A percentile compares a stretch with the other conserved stretches of the same genome.
These are phyloP conservation scores for Allacma fusca DNA, from an alignment of 2,888 invertebrate genomes.

Conservation along the genomic window DNA sequence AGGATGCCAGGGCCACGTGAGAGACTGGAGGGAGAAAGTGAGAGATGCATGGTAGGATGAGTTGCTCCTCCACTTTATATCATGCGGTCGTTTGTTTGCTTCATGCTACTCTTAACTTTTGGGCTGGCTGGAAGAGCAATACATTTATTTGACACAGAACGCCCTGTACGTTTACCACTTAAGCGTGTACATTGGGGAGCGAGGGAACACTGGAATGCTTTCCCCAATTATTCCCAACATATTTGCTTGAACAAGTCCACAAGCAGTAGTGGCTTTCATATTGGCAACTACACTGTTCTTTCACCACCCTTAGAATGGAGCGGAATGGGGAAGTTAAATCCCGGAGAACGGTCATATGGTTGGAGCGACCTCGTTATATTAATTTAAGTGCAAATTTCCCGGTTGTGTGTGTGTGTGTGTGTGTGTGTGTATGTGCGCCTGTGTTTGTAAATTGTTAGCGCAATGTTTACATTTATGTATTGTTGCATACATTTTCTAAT, in stretches of 20 bases:
- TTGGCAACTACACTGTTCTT: too few relatives aligned
- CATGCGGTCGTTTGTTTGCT: not conserved
- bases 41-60: not conserved
- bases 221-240: constrained; percentile 23
- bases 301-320: not conserved
- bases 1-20: not conserved
- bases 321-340: not conserved
- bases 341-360: not conserved
- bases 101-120: constrained; percentile 1
- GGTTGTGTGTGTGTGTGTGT: not conserved
- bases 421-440: not conserved
- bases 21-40: not conserved
- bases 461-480: constrained; percentile 8
- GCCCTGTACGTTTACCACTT: not conserved
- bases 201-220: constrained; percentile 20
- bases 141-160: constrained; percentile 9
- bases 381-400: constrained; percentile 21
- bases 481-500: constrained; percentile 12
- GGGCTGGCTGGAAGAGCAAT: not conserved
- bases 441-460: constrained; percentile 18
- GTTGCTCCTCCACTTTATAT: not conserved
- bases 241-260: not conserved
- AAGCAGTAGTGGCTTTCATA: too few relatives aligned
- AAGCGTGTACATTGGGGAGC: constrained; percentile 6
- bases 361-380: constrained; percentile 14